Base-by-base conservation (phyloP, 2,888 invertebrate genomes). In the Keiferia lycopersicella region DNA sequence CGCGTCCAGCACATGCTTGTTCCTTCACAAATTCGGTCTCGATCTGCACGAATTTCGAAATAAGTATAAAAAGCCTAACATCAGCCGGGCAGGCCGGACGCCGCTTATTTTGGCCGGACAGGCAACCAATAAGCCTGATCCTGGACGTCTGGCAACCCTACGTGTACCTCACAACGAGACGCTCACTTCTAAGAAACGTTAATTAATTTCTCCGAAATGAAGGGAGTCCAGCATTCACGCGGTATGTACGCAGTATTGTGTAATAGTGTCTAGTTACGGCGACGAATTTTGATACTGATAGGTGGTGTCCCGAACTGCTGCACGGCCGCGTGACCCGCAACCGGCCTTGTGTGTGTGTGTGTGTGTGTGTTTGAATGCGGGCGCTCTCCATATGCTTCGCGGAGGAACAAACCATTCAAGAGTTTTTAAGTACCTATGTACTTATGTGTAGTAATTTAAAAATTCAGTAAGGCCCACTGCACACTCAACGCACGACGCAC, bases 161-260 rank as follows among this genome's bases (percentile, higher is more conserved):
- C 8, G 83, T 83, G 76, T 81, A 79, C 45, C 16, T 45, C 16
- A 16, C n/a, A 82, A 82, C 81, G 80, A 81, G 78, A 76, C 79
- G 74, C 75, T 74, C 74, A 67, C 71, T 88, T 89, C 88, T 83
- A 71, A 72, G 86, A 86, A 89, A 83, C 71, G 80, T 81, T 81
- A 83, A 83, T 86, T 85, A 84, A 83, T 85, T 88, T 89, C 89
- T 81, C 78, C 81, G 87, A 88, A 88, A 80, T 74, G 70, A 74
- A 77, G 78, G 76, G 74, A 75, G 76, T 75, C 73, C 72, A 71
- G 69, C 75, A 74, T 78, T 78, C 77, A 77, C 79, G 77, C 73
- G 75, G 80, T 83, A 79, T 81, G 77, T 81, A 76, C 74, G 65
- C 58, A 64, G 69, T 72, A 80, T 82, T 81, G 78, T 77, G 80